phyloP scores from a whole-genome alignment of 2,113 vertebrate species.

The Dasypus novemcinctus region DNA sequence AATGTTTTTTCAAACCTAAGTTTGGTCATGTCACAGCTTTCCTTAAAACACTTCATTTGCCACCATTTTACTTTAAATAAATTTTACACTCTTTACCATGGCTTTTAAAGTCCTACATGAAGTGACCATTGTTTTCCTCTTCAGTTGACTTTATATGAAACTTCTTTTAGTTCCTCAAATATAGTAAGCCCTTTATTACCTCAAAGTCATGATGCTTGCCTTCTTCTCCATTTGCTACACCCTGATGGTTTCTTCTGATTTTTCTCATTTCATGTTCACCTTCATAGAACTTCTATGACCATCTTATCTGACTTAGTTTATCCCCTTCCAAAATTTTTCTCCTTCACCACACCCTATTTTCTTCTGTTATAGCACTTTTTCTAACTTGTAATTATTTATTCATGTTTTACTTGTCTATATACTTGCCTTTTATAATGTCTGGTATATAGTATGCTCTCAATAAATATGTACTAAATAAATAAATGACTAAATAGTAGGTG shows the following conservation, averaged over 20 bases:
- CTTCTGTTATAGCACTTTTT: not conserved
- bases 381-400: not conserved
- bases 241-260: not conserved
- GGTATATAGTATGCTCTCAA: not conserved
- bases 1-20: not conserved
- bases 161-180: not conserved
- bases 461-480: too few species aligned
- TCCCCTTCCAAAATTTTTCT: not conserved
- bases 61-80: not conserved
- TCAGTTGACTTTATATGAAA: not conserved
- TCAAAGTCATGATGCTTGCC: not conserved
- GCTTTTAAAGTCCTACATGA: not conserved
- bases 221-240: not conserved
- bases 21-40: not conserved
- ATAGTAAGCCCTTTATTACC: not conserved
- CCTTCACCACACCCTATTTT: not conserved
- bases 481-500: not conserved
- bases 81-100: not conserved
- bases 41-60: not conserved
- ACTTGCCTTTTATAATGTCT: not conserved
- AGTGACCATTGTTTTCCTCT: not conserved
- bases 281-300: not conserved
- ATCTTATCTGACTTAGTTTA: not conserved
- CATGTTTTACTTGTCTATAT: not conserved
- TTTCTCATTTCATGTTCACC: not conserved